Base-by-base conservation (phyloP, 2,888 invertebrate species). In the Portevinia maculata region DNA sequence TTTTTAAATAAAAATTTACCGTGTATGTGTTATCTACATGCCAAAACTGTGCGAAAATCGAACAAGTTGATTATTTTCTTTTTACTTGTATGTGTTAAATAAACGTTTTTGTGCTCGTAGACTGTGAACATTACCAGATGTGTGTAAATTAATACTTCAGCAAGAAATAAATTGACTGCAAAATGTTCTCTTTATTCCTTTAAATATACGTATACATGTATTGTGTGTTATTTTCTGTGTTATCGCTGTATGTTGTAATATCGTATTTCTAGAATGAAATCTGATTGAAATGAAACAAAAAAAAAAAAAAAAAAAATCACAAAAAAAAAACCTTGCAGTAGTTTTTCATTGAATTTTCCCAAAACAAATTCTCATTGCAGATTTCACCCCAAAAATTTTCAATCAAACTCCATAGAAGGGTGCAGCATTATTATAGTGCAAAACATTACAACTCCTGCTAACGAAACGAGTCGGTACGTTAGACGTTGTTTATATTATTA, bases 381-480 rank as follows among this genome's bases (percentile, higher is more conserved):
- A 85, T 86, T 73, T 84, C 84, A 70, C 84, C 79, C 84, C 78
- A 81, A 81, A 84, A 81, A 71, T 52, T 79, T 84, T 78, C 85
- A 84, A 84, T 81, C 74, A 83, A 83, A 78, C 83, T 83, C 78
- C 83, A 78, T 78, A 83, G 83, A 83, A 71, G 83, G 83, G 83
- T 78, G 78, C 83, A 83, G 71, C 78, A 60, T 73, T 78, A 83
- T 83, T 78, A 71, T 83, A 78, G 83, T 83, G 84, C 84, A 86
- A 85, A 85, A 85, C 85, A 83, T 73, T 74, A 83, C 83, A 81
- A 85, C 85, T 84, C 79, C 79, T 85, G 84, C 86, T 85, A 86
- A 85, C 86, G 85, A 84, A 85, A 85, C 81, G 85, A 86, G 79
- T 85, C 84, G 86, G 86, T 86, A 86, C 85, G 86, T 86, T 85